Evolutionary conservation across 2,888 invertebrate genomes (phyloP), one percentile per base, ranked within the genome.

Genomic region (Synergus gifuensis): DNA sequence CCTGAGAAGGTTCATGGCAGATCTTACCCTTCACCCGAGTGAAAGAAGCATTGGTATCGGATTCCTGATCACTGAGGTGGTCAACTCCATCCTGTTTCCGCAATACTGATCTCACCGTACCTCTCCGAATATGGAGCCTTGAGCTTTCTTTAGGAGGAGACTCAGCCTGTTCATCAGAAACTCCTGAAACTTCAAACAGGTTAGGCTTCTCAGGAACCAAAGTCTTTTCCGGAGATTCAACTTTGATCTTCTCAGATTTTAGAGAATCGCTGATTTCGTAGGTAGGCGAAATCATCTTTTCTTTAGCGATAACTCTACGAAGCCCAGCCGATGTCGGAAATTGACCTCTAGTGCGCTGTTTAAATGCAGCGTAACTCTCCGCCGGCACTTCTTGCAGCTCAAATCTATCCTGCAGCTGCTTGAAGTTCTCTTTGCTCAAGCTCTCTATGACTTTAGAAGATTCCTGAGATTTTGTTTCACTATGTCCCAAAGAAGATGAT

Each of bases 1-100:
- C 92, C 63, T 92, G 92, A 0, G 91, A 91, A 0, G 91, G 91
- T 42, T 92, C 91, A 79, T 91, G 91, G 18, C 88, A 79, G 40
- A 92, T 89, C 9, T 86, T 86, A 18, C 88, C 85, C 69, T 87
- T 89, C 0, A 87, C 87, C 42, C 87, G 84, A 28, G 86, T 84
- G 11, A 86, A 60, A 4, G 88, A 84, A 9, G 88, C 76, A 44
- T 84, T 86, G 0, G 81, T 79, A 22, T 90, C 89, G 7, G 76
- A 81, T 60, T 91, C 90, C 7, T 88, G 88, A 73, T 90, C 90
- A 78, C 86, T 87, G 4, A 85, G 78, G 40, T 90, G 87, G 76
- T 91, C 91, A 28, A 92, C 84, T 4, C 88, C 87, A 4, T 91
- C 87, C 58, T 91, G 91, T 22, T 91, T 92, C 28, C 88, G 86